Evolutionary conservation across 2,888 invertebrate species (phyloP).

Genomic region (Patella pellucida): DNA sequence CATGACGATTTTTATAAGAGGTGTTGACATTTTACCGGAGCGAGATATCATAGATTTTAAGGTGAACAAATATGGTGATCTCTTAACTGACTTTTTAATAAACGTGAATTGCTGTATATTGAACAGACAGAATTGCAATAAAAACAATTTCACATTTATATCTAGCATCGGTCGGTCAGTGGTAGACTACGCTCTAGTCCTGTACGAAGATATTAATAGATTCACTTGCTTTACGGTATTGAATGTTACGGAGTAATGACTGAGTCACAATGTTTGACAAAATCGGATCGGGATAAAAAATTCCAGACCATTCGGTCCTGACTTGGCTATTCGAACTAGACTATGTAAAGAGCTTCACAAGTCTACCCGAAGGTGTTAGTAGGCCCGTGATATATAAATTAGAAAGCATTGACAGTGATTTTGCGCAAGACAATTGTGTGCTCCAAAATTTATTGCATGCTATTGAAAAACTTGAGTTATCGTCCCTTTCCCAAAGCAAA

Average conservation of each 20-base stretch:
- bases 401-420: background rate
- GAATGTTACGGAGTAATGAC: background rate
- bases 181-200: background rate
- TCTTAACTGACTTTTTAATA: background rate
- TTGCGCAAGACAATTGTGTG: background rate
- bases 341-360: too few relatives aligned
- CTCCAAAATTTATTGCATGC: background rate
- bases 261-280: background rate
- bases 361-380: background rate
- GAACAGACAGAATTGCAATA: background rate
- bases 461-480: background rate
- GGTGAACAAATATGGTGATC: background rate
- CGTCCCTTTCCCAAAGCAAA: background rate
- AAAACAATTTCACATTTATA: background rate
- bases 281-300: background rate
- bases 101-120: constrained; percentile 9
- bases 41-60: background rate
- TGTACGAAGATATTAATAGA: background rate
- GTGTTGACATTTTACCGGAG: background rate
- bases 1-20: background rate
- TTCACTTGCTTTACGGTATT: background rate
- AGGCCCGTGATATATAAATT: background rate
- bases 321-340: background rate
- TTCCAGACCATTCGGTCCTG: background rate
- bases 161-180: background rate